Conservation (phyloP, 2,797 vertebrate species). For the Geotria australis region DNA sequence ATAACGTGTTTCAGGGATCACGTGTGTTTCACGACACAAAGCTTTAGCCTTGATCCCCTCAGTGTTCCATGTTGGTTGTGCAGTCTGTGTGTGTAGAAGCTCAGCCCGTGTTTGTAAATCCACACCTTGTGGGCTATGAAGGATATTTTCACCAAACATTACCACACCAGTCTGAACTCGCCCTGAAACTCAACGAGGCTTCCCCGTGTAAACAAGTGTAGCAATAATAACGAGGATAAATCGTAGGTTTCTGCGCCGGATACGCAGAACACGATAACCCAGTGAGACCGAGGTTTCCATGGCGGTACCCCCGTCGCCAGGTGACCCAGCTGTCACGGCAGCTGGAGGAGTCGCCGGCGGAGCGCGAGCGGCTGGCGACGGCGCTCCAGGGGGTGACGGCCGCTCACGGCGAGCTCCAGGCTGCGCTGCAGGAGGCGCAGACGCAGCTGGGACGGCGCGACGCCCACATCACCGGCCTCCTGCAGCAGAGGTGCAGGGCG, state of each 20-base stretch:
- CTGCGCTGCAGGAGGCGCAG: constrained; percentile 11
- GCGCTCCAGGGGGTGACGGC: constrained; percentile 12
- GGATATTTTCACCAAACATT: too few relatives aligned
- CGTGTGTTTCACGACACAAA: background rate
- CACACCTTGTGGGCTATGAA: too few relatives aligned
- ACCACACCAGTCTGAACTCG: too few relatives aligned
- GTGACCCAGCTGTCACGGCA: constrained; percentile 9
- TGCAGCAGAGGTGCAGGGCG: constrained; percentile 13
- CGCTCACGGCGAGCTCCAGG: constrained; percentile 11
- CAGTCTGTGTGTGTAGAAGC: too few relatives aligned
- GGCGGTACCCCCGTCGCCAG: constrained; percentile 4
- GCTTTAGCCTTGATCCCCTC: background rate
- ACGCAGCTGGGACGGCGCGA: constrained; percentile 11
- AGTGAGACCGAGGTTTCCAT: too few relatives aligned
- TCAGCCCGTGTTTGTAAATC: too few relatives aligned
- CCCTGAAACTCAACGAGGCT: too few relatives aligned
- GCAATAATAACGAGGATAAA: too few relatives aligned
- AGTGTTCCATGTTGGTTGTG: too few relatives aligned
- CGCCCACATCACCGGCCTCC: constrained; percentile 11
- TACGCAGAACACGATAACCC: too few relatives aligned
- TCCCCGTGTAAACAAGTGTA: too few relatives aligned
- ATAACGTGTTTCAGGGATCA: background rate
- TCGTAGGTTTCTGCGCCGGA: too few relatives aligned
- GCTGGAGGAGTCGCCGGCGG: constrained; percentile 8
- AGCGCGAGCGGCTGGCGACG: constrained; percentile 7